phyloP scores from a whole-genome alignment of 2,113 vertebrate species.

The Callospermophilus lateralis region DNA sequence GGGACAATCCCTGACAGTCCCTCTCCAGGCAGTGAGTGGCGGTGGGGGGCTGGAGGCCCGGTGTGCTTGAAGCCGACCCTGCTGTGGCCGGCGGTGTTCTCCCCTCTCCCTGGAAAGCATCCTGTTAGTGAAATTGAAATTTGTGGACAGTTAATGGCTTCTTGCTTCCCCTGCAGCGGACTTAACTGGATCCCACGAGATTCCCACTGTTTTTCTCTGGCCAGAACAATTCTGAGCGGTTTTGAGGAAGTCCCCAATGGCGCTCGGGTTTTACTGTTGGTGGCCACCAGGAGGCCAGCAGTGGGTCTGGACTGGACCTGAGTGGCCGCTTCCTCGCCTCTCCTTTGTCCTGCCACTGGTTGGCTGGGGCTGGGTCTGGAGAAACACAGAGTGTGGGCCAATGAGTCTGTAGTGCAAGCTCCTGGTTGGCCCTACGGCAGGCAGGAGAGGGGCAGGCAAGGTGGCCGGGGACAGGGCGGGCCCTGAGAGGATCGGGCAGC shows the following conservation, averaged over 20 bases:
- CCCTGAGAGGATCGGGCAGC: neutral
- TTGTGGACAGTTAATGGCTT: constrained; percentile 8
- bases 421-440: neutral
- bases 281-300: constrained; percentile 65
- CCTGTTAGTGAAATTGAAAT: constrained; percentile 5
- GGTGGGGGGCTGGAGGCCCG: neutral
- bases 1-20: too few species aligned
- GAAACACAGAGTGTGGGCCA: neutral
- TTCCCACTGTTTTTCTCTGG: neutral
- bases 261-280: neutral
- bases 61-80: neutral
- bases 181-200: neutral
- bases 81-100: neutral
- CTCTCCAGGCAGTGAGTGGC: neutral
- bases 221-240: constrained; percentile 43
- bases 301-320: neutral
- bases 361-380: neutral
- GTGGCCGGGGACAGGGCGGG: neutral
- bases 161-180: neutral
- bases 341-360: neutral
- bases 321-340: neutral
- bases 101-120: constrained; percentile 57
- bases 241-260: constrained; percentile 55
- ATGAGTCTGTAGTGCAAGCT: fast-evolving
- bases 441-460: neutral